phyloP scores from a whole-genome alignment of 2,797 vertebrate genomes.

The Tragopan temminckii region DNA sequence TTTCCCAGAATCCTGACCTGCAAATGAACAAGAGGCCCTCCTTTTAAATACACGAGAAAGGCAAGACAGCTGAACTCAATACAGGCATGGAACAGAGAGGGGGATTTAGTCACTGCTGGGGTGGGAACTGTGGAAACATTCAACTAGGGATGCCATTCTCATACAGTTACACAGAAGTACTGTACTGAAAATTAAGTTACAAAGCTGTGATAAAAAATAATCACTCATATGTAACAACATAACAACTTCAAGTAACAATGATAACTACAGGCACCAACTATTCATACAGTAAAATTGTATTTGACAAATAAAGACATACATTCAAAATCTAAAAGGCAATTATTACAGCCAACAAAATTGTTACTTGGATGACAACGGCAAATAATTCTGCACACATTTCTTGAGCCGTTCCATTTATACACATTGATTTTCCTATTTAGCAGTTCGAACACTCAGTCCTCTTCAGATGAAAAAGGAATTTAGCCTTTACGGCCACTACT shows the following conservation, averaged over 20 bases:
- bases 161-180: background rate
- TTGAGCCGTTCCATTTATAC: background rate
- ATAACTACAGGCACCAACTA: background rate
- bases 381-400: background rate
- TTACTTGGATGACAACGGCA: background rate
- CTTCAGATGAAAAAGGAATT: background rate
- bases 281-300: background rate
- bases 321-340: background rate
- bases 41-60: background rate
- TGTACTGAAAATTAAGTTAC: background rate
- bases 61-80: background rate
- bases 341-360: background rate
- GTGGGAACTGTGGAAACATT: background rate
- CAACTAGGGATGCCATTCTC: background rate
- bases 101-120: background rate
- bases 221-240: background rate
- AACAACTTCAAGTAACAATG: background rate
- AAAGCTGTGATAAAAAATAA: background rate
- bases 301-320: background rate
- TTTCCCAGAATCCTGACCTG: conserved; percentile 98
- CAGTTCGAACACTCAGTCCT: background rate
- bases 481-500: background rate
- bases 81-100: background rate
- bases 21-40: background rate
- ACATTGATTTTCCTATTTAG: background rate